Percentiles rank a stretch among this genome's conserved stretches.
phyloP scores from a whole-genome alignment of 2,888 invertebrate genomes.

The Phasia obesa region DNA sequence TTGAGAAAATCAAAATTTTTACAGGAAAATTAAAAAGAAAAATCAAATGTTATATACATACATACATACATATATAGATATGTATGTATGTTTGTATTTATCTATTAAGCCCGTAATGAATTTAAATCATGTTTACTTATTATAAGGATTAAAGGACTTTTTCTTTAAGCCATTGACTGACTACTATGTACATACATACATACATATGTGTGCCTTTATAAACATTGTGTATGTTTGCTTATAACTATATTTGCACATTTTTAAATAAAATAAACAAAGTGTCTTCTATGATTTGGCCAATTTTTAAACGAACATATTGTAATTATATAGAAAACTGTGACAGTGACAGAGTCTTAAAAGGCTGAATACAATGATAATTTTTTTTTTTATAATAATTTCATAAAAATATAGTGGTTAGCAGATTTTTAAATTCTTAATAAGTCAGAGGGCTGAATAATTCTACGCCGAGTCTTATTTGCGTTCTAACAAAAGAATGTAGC shows the following conservation, averaged over 20 bases:
- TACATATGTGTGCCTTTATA: not conserved
- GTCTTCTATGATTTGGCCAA: constrained; percentile 45
- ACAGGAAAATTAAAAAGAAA: constrained; percentile 17
- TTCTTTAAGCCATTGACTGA: constrained; percentile 32
- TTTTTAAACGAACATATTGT: constrained; percentile 56
- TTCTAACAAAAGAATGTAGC: too few species aligned
- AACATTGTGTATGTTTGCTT: not conserved
- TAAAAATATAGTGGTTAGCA: too few species aligned
- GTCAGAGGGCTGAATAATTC: too few species aligned
- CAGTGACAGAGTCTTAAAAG: constrained; percentile 1
- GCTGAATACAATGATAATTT: too few species aligned
- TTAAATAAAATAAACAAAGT: constrained; percentile 56
- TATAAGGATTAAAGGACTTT: constrained; percentile 56
- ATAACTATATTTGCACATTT: constrained; percentile 12
- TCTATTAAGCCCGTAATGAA: constrained; percentile 44
- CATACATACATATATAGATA: not conserved
- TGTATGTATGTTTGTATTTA: too few species aligned
- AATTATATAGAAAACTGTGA: not conserved
- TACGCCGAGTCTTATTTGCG: too few species aligned
- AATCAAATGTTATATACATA: constrained; percentile 16
- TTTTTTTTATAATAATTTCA: too few species aligned
- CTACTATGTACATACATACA: too few species aligned
- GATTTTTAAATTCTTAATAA: too few species aligned
- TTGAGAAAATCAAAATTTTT: constrained; percentile 22
- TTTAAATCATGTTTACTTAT: constrained; percentile 64